Evolutionary conservation across 2,113 vertebrate species (phyloP).

Genomic region (Neodon shergylaensis): DNA sequence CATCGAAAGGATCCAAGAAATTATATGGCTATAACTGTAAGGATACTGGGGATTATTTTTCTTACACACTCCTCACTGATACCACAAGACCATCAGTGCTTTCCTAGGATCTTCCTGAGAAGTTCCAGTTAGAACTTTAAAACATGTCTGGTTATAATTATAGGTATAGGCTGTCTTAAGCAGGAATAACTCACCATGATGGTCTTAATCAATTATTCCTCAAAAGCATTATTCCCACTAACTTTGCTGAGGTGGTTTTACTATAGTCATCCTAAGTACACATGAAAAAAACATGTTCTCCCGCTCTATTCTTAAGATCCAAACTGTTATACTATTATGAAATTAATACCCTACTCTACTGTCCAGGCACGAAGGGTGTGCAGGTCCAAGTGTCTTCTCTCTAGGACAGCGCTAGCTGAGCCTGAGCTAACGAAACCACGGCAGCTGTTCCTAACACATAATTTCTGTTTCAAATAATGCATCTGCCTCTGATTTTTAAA

Average conservation of each 20-base stretch:
- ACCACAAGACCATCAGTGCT: neutral
- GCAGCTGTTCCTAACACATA: slow-evolving; percentile 3
- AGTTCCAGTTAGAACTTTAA: neutral
- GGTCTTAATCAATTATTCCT: neutral
- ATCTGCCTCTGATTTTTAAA: slow-evolving; percentile 39
- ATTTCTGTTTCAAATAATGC: slow-evolving; percentile 17
- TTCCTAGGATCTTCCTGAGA: neutral
- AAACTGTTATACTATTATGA: neutral
- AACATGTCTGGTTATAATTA: slow-evolving; percentile 25
- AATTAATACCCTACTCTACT: neutral
- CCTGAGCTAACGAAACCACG: neutral
- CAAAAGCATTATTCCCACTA: slow-evolving; percentile 31
- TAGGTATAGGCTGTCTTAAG: neutral
- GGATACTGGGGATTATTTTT: slow-evolving; percentile 44
- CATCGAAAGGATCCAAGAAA: slow-evolving; percentile 14
- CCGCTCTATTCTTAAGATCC: neutral
- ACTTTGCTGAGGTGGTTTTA: neutral
- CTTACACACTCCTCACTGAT: neutral
- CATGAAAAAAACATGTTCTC: neutral
- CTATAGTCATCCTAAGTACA: neutral
- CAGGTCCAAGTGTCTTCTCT: neutral
- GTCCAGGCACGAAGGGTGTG: neutral
- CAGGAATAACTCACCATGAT: neutral
- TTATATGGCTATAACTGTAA: neutral
- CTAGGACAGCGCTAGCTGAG: neutral